Evolutionary conservation across 2,113 vertebrate species (phyloP).

Genomic region (Neodon shergylaensis): DNA sequence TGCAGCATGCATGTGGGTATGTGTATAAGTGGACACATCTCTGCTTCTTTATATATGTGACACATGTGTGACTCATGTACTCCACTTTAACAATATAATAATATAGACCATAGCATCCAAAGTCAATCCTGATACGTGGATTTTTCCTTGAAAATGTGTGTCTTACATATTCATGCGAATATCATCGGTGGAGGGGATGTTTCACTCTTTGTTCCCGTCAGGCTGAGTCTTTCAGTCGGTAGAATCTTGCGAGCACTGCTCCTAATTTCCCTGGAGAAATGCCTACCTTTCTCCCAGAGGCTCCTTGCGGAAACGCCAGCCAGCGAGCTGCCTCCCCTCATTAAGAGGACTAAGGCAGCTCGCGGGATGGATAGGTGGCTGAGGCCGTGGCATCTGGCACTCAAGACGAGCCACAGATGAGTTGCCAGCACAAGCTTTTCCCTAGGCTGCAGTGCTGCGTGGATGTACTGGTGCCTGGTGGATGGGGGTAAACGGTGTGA

Average conservation of each 20-base stretch:
- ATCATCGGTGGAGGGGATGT: too few relatives aligned
- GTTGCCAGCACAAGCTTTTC: not conserved
- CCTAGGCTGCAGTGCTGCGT: accelerated
- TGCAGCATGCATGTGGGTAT: too few relatives aligned
- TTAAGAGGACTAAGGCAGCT: too few relatives aligned
- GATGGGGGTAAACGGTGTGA: accelerated
- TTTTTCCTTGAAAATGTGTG: not conserved
- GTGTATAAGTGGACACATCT: not conserved
- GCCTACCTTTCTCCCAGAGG: not conserved
- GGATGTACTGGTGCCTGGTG: accelerated
- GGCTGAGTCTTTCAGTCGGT: too few relatives aligned
- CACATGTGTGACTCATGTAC: not conserved
- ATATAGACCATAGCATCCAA: too few relatives aligned
- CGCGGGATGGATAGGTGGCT: accelerated
- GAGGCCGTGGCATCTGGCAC: accelerated
- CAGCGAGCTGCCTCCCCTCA: not conserved
- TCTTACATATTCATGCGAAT: not conserved
- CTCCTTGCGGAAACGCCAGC: not conserved
- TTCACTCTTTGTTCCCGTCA: not conserved
- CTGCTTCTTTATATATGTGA: not conserved
- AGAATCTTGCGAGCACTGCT: not conserved
- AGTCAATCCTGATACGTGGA: accelerated
- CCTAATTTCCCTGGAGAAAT: not conserved
- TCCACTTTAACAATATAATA: accelerated
- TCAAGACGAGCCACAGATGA: accelerated